These are phyloP conservation scores for Mesorhabditis spiculigera DNA, from an alignment of 2,888 invertebrate genomes.

Conservation along the genomic window DNA sequence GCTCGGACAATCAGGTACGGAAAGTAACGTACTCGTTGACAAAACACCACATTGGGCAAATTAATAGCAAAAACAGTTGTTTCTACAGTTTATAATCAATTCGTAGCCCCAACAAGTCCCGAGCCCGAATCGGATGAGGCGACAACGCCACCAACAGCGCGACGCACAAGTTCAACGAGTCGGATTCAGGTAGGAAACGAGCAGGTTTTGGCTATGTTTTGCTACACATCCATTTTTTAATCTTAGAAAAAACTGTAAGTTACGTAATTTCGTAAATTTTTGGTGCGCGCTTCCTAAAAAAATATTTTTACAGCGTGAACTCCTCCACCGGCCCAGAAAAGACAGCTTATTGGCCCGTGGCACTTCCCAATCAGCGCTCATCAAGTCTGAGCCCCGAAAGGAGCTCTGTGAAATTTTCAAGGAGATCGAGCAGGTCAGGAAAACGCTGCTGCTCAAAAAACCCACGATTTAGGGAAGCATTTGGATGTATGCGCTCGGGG, in stretches of 20 bases:
- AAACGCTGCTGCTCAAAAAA: neutral
- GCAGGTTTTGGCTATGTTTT: no score
- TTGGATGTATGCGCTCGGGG: constrained; percentile 2
- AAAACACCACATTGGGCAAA: no score
- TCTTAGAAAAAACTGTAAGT: no score
- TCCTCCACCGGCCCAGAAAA: no score
- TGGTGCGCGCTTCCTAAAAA: neutral
- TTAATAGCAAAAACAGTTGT: no score
- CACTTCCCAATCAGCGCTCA: no score
- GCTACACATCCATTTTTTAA: no score
- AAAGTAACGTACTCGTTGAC: no score
- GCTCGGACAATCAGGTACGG: no score
- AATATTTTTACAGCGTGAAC: neutral
- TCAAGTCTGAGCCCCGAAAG: neutral
- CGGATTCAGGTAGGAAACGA: neutral
- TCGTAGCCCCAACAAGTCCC: no score
- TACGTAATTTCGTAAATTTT: neutral
- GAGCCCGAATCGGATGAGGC: neutral
- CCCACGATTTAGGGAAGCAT: neutral
- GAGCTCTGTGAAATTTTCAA: neutral
- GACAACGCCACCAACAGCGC: neutral
- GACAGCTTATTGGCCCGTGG: no score
- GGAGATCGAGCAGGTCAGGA: constrained; percentile 2
- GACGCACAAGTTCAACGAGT: neutral
- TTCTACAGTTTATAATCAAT: no score